phyloP scores from a whole-genome alignment of 1,140 invertebrate species.

The Philaenus spumarius region DNA sequence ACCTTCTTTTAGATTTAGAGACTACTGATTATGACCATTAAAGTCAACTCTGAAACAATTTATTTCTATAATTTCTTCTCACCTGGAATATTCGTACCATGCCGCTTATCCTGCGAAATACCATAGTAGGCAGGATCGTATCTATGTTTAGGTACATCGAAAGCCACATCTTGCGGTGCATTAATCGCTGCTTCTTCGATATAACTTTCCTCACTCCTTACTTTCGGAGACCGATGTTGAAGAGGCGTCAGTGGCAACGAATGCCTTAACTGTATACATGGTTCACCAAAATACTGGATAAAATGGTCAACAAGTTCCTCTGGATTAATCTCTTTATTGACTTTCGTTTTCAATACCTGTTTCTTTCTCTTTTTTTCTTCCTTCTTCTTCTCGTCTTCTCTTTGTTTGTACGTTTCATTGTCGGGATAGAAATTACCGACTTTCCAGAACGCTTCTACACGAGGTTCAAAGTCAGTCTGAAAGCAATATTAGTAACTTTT shows the following conservation, averaged over 20 bases:
- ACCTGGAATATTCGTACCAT: slow-evolving; percentile 68
- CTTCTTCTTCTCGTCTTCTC: slow-evolving; percentile 23
- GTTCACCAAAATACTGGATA: slow-evolving; percentile 58
- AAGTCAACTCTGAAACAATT: background rate
- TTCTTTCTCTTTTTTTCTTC: slow-evolving; percentile 33
- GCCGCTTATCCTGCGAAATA: slow-evolving; percentile 40
- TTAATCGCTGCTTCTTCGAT: slow-evolving; percentile 45
- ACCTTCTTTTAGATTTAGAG: too few relatives aligned
- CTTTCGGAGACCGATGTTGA: background rate
- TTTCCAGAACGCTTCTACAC: slow-evolving; percentile 74
- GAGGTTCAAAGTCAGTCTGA: slow-evolving; percentile 60
- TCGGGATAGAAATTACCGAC: slow-evolving; percentile 58
- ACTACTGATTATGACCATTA: too few relatives aligned
- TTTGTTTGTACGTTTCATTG: slow-evolving; percentile 25
- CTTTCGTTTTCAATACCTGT: slow-evolving; percentile 30
- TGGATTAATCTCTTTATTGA: slow-evolving; percentile 29
- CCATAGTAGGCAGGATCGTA: slow-evolving; percentile 49
- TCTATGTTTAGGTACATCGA: slow-evolving; percentile 43
- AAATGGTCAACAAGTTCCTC: slow-evolving; percentile 51
- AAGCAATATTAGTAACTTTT: too few relatives aligned
- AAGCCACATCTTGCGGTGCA: slow-evolving; percentile 41
- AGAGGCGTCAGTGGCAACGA: slow-evolving; percentile 54
- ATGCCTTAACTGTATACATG: slow-evolving; percentile 57
- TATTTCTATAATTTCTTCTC: slow-evolving; percentile 22
- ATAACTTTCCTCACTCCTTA: background rate